Evolutionary conservation across 2,888 invertebrate species (phyloP).

Genomic region (Onchidella celtica): DNA sequence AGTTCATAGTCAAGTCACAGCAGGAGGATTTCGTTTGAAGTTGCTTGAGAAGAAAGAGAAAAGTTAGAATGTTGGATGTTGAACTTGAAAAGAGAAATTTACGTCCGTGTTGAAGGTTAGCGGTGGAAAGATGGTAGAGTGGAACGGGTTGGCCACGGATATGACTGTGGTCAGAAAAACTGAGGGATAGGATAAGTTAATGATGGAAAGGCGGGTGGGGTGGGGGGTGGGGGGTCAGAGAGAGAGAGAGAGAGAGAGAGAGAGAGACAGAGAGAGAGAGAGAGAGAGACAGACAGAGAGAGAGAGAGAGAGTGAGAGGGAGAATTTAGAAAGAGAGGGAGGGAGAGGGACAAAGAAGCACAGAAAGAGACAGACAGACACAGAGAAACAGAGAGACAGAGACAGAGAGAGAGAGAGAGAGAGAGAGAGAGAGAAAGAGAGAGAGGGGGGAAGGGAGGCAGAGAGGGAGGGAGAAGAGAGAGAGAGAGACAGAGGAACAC

Average conservation of each 20-base stretch:
- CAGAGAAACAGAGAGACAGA: not conserved
- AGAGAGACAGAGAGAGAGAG: not conserved
- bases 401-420: not conserved
- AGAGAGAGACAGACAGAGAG: slow-evolving; percentile 1
- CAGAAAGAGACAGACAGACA: not conserved
- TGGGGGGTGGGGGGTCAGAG: not conserved
- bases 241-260: slow-evolving; percentile 10
- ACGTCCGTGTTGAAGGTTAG: too few relatives aligned
- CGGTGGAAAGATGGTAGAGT: too few relatives aligned
- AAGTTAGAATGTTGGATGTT: too few relatives aligned
- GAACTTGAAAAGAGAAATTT: too few relatives aligned
- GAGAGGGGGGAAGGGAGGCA: not conserved
- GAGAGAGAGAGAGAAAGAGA: not conserved
- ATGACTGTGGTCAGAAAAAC: too few relatives aligned
- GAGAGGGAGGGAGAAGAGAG: not conserved
- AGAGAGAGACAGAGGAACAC: not conserved
- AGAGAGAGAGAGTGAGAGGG: slow-evolving; percentile 7
- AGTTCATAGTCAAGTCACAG: too few relatives aligned
- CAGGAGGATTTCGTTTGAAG: too few relatives aligned
- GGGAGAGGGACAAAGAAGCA: not conserved
- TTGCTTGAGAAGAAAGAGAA: too few relatives aligned
- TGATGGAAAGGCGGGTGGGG: not conserved
- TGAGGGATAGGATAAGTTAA: too few relatives aligned
- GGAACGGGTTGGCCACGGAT: too few relatives aligned
- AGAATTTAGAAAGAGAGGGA: not conserved